These are phyloP conservation scores for Chloroceryle aenea DNA, from an alignment of 2,113 vertebrate genomes.

Conservation along the genomic window DNA sequence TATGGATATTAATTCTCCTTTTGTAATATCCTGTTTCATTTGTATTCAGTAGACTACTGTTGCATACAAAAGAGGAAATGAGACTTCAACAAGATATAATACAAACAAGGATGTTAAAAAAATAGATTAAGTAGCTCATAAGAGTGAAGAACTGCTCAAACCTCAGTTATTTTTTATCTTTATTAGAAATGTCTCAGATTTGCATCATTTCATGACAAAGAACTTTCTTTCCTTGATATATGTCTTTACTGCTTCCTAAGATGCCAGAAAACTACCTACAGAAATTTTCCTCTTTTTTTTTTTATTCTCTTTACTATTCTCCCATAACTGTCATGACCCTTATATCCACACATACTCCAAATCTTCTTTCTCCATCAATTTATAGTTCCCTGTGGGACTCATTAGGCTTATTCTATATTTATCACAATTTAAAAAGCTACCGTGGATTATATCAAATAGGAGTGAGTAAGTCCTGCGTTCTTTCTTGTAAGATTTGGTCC, in stretches of 20 bases:
- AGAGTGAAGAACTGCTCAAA: neutral
- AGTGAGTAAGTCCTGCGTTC: neutral
- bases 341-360: neutral
- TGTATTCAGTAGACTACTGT: neutral
- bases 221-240: neutral
- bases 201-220: neutral
- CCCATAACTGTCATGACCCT: neutral
- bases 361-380: neutral
- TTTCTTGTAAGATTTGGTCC: neutral
- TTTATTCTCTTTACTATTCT: neutral
- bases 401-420: neutral
- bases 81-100: neutral
- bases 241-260: neutral
- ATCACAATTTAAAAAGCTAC: neutral
- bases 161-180: neutral
- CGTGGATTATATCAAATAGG: neutral
- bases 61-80: neutral
- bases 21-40: slow-evolving; percentile 21
- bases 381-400: neutral
- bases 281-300: neutral
- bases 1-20: slow-evolving; percentile 12
- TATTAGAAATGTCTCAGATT: neutral
- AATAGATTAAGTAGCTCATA: neutral
- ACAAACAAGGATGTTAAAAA: neutral
- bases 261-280: neutral